These are phyloP conservation scores for Chelonoidis abingdonii DNA, from an alignment of 2,113 vertebrate species.

Conservation along the genomic window DNA sequence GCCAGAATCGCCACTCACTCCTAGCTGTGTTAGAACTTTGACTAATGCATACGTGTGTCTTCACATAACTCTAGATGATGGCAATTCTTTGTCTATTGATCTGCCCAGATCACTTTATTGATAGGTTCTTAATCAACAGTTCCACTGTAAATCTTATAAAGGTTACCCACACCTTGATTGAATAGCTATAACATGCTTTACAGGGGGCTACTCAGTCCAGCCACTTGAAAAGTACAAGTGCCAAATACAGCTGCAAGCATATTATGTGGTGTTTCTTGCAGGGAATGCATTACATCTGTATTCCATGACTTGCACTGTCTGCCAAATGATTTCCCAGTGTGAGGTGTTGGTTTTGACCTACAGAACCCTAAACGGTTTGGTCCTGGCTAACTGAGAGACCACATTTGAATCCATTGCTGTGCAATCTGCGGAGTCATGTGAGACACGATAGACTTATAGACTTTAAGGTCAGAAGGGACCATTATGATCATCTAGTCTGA, in stretches of 20 bases:
- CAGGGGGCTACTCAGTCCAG: neutral
- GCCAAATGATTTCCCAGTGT: neutral
- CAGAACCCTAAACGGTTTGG: neutral
- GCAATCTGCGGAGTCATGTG: neutral
- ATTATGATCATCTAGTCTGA: too few species aligned
- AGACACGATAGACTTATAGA: neutral
- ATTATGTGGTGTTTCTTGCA: neutral
- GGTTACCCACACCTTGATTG: neutral
- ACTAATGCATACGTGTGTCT: constrained; percentile 14
- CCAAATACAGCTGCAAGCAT: neutral
- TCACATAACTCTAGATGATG: constrained; percentile 3
- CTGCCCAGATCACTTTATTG: neutral
- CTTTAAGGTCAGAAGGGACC: too few species aligned
- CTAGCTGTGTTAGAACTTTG: constrained; percentile 10
- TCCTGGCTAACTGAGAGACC: too few species aligned
- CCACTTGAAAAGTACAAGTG: neutral
- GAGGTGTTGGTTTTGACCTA: neutral
- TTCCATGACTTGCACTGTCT: neutral
- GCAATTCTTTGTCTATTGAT: constrained; percentile 46
- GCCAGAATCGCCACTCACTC: neutral
- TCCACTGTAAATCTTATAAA: neutral
- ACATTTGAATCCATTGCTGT: neutral
- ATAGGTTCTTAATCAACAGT: neutral
- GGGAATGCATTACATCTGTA: neutral
- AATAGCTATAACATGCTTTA: neutral